These are phyloP conservation scores for Oithona nana DNA, from an alignment of 2,888 invertebrate genomes.

Conservation along the genomic window DNA sequence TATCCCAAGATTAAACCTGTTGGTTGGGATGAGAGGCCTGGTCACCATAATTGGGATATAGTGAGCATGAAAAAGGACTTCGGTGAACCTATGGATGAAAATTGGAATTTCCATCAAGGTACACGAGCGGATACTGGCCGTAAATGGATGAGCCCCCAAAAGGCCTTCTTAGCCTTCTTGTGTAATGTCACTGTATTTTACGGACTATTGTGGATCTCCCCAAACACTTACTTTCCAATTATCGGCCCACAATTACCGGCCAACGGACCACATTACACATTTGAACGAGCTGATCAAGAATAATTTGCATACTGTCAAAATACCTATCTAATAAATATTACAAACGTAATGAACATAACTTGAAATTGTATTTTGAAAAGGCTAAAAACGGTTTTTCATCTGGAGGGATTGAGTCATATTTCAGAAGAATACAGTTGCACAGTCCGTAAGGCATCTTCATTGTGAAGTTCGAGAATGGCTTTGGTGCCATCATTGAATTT, in stretches of 20 bases:
- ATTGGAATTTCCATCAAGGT: not conserved
- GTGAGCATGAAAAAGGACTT: not conserved
- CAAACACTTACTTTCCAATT: not conserved
- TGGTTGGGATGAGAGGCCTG: not conserved
- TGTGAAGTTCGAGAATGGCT: conserved; percentile 58
- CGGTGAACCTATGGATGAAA: not conserved
- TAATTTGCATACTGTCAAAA: too few relatives aligned
- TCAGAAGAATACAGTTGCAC: conserved; percentile 31
- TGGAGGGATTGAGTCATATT: too few relatives aligned
- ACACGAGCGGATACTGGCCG: not conserved
- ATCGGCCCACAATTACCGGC: not conserved
- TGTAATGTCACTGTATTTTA: not conserved
- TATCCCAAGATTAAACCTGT: not conserved
- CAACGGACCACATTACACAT: not conserved
- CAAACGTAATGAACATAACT: too few relatives aligned
- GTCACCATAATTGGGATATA: not conserved
- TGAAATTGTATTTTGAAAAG: too few relatives aligned
- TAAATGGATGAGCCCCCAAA: not conserved
- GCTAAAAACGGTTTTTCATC: too few relatives aligned
- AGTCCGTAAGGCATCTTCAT: conserved; percentile 71
- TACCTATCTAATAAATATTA: too few relatives aligned
- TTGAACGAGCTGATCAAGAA: not conserved
- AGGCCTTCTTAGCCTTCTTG: not conserved
- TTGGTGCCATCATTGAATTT: conserved; percentile 84
- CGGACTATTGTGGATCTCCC: not conserved